These are phyloP conservation scores for Hippoglossus stenolepis DNA, from an alignment of 2,113 vertebrate genomes.

Conservation along the genomic window DNA sequence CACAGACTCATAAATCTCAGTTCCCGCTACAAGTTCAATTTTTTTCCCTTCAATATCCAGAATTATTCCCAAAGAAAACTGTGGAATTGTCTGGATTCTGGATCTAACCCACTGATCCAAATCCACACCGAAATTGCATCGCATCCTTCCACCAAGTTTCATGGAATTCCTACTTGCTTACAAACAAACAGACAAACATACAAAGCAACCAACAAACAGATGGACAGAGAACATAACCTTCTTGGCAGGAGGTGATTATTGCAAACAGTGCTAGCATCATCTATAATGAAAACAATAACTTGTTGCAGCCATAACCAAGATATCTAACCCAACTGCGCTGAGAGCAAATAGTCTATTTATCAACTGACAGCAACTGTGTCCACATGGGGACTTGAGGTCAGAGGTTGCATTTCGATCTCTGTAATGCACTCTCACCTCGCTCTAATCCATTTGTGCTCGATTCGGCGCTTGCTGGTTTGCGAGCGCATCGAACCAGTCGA, in stretches of 20 bases:
- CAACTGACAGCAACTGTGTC: neutral
- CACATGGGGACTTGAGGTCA: neutral
- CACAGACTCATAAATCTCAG: no score
- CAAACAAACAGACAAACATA: no score
- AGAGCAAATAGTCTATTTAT: slow-evolving; percentile 10
- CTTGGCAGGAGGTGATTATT: neutral
- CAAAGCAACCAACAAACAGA: no score
- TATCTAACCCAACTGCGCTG: slow-evolving; percentile 2
- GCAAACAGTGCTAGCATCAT: slow-evolving; percentile 22
- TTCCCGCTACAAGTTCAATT: no score
- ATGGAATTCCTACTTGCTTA: no score
- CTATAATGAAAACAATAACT: slow-evolving; percentile 20
- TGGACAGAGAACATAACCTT: no score
- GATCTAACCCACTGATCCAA: no score
- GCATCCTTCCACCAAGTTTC: no score
- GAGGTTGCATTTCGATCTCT: slow-evolving; percentile 23
- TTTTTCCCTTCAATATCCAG: no score
- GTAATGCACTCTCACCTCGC: slow-evolving; percentile 6
- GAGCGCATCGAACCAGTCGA: slow-evolving; percentile 26
- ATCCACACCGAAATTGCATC: no score
- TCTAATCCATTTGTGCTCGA: neutral
- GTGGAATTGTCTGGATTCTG: no score
- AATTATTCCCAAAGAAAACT: no score
- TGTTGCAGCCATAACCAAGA: neutral
- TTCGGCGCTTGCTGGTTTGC: slow-evolving; percentile 11